Evolutionary conservation across 1,140 invertebrate species (phyloP), one percentile per base, ranked within the genome.

Genomic region (Drosophila sp.): DNA sequence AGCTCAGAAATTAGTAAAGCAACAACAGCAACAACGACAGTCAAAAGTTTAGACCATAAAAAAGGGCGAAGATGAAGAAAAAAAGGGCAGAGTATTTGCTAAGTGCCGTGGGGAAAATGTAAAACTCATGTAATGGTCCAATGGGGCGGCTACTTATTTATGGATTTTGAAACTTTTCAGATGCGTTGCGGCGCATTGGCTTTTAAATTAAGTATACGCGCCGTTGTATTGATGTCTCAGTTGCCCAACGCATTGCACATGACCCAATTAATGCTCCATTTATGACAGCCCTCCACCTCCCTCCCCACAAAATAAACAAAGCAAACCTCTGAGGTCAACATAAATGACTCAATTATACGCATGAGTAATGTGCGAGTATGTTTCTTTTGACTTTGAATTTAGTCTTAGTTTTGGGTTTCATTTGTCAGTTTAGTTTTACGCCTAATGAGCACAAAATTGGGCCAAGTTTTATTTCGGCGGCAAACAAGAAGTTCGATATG

Each of bases 301-400:
- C 16, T 4, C 40, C 16, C 32, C 51, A 36, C 41, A 45, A 73
- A 36, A 58, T 7, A 14, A 51, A 48, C 32, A 46, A 65, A 58
- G 57, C 59, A 61, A 66, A 56, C 9, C 25, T 63, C 66, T 57
- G 77, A 87, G 78, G 82, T 78, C 82, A 67, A 41, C 40, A 21
- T 13, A n/a, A 46, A 81, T 81, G 58, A 18, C 78, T 71, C 78
- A 86, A 87, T 87, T 87, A 87, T 78, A 82, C 67, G 78, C 82
- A 78, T 87, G 71, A 79, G 64, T 70, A 72, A 86, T 63, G 71
- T 76, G 75, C 78, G 75, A n/a, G n/a, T 78, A 58, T 56, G 45
- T 57, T 40, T 50, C 34, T 46, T 61, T 54, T 27, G 38, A 13
- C 58, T 27, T 32, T 32, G 34, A 50, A 27, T 58, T 18, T 34